Evolutionary conservation across 2,113 vertebrate species (phyloP), one percentile per base, ranked within the genome.

Genomic region (Erythrocercus mccallii): DNA sequence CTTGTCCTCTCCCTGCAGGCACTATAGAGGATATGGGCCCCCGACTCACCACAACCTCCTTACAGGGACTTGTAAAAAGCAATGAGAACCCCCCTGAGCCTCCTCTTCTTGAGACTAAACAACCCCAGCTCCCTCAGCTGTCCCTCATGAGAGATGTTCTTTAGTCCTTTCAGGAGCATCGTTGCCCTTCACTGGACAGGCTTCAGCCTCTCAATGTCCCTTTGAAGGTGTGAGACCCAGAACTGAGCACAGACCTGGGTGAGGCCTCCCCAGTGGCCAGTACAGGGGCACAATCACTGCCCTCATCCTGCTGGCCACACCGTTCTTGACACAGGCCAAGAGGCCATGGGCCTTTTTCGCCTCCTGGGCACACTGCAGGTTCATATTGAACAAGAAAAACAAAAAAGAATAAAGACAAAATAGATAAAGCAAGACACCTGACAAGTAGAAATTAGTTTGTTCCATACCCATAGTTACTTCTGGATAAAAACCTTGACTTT

Each of bases 11-110:
- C 42, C 3, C 51, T 42, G 40, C 70, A 31, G 35, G 35, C 51
- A 9, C 35, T 4, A 2, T 1, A 25, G 35, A 0, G 0, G 42
- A 40, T 15, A 20, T 0, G 0, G 30, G 24, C 10, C 53, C 53
- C 13, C 5, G 1, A 15, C 16, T 57, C 51, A n/a, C 28, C 70
- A 56, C n/a, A n/a, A 0, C 28, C n/a, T 44, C 19, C 58, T 47
- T 23, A 6, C n/a, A 23, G 15, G 27, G 48, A 45, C 27, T 7
- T 64, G n/a, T 20, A 56, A 15, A 18, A 54, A 56, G 28, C 1
- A 0, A 1, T 18, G 23, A 15, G 5, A 11, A 33, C 10, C 14
- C 37, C 38, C 28, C 48, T 51, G 22, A 47, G 50, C 14, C 40
- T 47, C 23, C 69, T 42, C 15, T 40, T 28, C 30, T 7, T 1